phyloP scores from a whole-genome alignment of 2,113 vertebrate species.

The Chrysochloris asiatica region DNA sequence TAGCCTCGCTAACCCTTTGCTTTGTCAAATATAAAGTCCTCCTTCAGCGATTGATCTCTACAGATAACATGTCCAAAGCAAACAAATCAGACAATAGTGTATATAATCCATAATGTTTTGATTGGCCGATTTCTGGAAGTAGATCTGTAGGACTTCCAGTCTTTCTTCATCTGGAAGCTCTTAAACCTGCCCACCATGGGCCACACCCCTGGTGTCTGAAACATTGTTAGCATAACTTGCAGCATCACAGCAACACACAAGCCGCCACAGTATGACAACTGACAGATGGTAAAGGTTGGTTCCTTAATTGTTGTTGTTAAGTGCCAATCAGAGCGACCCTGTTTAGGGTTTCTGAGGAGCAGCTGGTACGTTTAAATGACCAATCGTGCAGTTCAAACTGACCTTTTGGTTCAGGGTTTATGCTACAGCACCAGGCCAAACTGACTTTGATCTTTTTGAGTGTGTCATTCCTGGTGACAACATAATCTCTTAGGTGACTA shows the following conservation, averaged over 20 bases:
- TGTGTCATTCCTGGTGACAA: not conserved
- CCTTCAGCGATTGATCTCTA: not conserved
- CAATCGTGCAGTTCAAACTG: too few species aligned
- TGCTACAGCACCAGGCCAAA: accelerated
- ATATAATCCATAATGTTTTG: not conserved
- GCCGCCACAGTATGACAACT: not conserved
- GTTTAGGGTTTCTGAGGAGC: too few species aligned
- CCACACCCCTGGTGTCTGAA: not conserved
- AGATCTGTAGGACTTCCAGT: not conserved
- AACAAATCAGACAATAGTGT: not conserved
- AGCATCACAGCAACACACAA: not conserved
- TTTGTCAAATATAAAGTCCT: not conserved
- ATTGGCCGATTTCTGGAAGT: not conserved
- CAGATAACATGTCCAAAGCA: not conserved
- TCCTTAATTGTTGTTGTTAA: too few species aligned
- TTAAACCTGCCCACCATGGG: not conserved
- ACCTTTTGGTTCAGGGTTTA: too few species aligned
- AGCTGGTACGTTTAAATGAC: too few species aligned
- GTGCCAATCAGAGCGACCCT: too few species aligned
- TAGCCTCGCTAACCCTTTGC: not conserved
- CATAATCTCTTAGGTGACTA: too few species aligned
- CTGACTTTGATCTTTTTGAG: too few species aligned
- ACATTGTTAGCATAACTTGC: not conserved
- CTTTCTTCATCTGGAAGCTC: not conserved
- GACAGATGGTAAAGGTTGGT: not conserved